Base-by-base conservation (phyloP, 2,888 invertebrate genomes). In the Theretra japonica region DNA sequence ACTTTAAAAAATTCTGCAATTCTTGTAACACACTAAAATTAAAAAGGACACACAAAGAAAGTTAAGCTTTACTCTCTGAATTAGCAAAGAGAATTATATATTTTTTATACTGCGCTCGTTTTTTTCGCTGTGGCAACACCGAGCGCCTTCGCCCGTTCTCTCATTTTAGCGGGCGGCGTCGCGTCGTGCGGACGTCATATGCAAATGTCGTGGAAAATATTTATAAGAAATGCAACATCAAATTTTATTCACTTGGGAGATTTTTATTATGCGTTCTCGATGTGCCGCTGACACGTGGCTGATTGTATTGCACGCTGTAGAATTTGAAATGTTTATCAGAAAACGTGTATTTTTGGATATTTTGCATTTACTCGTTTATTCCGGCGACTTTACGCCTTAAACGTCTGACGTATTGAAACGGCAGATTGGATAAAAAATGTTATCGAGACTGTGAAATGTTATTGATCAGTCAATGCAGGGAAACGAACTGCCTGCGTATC, bases 221-320 rank as follows among this genome's bases (percentile, higher is more conserved):
- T 76, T 82, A 82, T 84, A 88, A 84, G 86, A 88, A 88, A 86
- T 84, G 83, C 82, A 82, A 85, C 86, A 84, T 84, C 80, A 83
- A 86, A 85, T 86, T 86, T 86, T 84, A 88, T 89, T 88, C 85
- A 85, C 84, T 78, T 82, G 73, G 80, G 79, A 82, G 83, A 86
- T 90, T 90, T 69, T 88, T 87, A 88, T 90, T 87, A 88, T 88
- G 83, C 82, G 82, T 82, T 84, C 77, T 81, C 85, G 86, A 87
- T 86, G 81, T 89, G 88, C 79, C 81, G 76, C 79, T 86, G 91
- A 91, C 89, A 84, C 80, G 75, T 74, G 77, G 77, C 79, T 88
- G 88, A 88, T 90, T 89, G 88, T 88, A 85, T 85, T 85, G 88
- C 80, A 79, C 81, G 80, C 81, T 80, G 84, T 88, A 85, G 86